These are phyloP conservation scores for Agonopterix alstromeriana DNA, from an alignment of 2,888 invertebrate genomes.

Conservation along the genomic window DNA sequence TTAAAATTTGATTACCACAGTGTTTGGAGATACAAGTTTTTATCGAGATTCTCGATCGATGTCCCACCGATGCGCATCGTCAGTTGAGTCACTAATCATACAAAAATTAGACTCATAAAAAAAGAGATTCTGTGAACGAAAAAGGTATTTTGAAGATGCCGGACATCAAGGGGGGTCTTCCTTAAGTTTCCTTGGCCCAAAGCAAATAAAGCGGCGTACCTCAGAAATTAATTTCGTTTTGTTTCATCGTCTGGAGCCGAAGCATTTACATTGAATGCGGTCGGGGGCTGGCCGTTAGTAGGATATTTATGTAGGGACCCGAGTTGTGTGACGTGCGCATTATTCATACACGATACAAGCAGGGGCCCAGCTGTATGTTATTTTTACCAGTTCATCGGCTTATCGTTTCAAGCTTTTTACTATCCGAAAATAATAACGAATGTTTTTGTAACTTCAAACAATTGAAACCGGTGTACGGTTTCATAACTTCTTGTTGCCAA, in stretches of 20 bases:
- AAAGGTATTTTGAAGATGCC: constrained; percentile 54
- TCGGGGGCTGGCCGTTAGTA: constrained; percentile 63
- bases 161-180: constrained; percentile 67
- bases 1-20: constrained; percentile 32
- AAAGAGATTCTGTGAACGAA: constrained; percentile 43
- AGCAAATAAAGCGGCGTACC: constrained; percentile 67
- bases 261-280: constrained; percentile 75
- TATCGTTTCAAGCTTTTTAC: constrained; percentile 19
- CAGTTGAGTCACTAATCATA: constrained; percentile 57
- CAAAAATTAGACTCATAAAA: constrained; percentile 47
- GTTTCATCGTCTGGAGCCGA: constrained; percentile 70
- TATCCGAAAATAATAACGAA: neutral
- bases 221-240: constrained; percentile 75
- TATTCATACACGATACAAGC: constrained; percentile 67
- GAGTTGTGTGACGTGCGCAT: constrained; percentile 68
- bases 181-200: constrained; percentile 39
- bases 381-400: constrained; percentile 68
- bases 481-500: constrained; percentile 3
- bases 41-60: constrained; percentile 46
- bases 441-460: neutral
- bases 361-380: constrained; percentile 51
- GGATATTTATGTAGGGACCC: constrained; percentile 72
- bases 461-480: neutral
- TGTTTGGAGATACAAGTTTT: constrained; percentile 27
- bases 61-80: constrained; percentile 34